Evolutionary conservation across 2,888 invertebrate genomes (phyloP).

Genomic region (Linnaemya vulpina): DNA sequence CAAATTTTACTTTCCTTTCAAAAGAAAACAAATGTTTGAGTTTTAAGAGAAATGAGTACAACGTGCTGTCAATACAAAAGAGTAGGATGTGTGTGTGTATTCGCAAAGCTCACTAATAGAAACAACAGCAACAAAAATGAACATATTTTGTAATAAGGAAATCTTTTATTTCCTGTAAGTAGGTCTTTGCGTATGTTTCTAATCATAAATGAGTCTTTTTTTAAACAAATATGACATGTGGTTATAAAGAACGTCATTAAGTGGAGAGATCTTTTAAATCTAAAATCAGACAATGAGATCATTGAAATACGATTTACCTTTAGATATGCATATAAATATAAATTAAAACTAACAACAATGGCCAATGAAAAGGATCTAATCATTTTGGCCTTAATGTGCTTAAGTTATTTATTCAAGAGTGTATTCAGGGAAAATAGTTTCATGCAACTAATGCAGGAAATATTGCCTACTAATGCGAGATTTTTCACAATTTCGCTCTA

Average conservation of each 20-base stretch:
- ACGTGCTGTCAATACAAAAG: slow-evolving; percentile 53
- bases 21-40: slow-evolving; percentile 25
- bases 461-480: too few relatives aligned
- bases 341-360: background rate
- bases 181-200: slow-evolving; percentile 40
- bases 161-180: slow-evolving; percentile 41
- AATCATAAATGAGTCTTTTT: background rate
- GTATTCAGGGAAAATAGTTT: too few relatives aligned
- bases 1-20: slow-evolving; percentile 62
- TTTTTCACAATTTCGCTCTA: too few relatives aligned
- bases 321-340: background rate
- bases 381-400: too few relatives aligned
- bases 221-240: slow-evolving; percentile 26
- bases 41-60: slow-evolving; percentile 40
- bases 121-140: background rate
- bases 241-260: background rate
- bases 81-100: background rate
- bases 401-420: too few relatives aligned
- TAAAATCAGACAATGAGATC: background rate
- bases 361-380: too few relatives aligned
- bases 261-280: background rate
- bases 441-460: too few relatives aligned
- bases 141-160: slow-evolving; percentile 41
- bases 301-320: background rate
- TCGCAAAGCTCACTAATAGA: background rate